Conservation (phyloP, 2,113 vertebrate species). For the Amblyornis subalaris region DNA sequence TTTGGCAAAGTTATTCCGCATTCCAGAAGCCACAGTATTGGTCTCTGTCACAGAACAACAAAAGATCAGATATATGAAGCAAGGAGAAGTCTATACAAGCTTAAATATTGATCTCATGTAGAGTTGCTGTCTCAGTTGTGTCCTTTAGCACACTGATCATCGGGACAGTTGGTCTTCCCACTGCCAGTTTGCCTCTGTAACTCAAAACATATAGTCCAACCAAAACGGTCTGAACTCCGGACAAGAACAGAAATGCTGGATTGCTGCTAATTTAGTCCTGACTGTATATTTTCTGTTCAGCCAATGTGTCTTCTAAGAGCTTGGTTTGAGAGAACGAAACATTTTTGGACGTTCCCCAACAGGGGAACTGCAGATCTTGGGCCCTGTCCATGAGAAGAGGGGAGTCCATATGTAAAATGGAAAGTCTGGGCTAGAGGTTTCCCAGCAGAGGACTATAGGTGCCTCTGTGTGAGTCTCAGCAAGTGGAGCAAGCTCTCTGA, state of each 20-base stretch:
- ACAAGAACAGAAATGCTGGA: not conserved
- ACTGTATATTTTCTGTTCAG: not conserved
- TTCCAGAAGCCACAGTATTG: fast-evolving
- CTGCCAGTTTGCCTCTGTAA: not conserved
- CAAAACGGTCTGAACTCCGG: not conserved
- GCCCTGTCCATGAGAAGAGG: not conserved
- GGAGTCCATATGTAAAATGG: fast-evolving
- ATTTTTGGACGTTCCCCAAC: not conserved
- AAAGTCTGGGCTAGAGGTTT: not conserved
- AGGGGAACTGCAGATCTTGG: not conserved
- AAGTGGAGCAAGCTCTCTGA: not conserved
- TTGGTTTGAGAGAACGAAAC: not conserved
- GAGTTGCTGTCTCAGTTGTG: not conserved
- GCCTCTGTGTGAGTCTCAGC: not conserved
- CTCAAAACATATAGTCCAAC: not conserved
- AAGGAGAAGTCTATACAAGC: not conserved
- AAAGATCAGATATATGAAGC: not conserved
- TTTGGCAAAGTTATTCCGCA: not conserved
- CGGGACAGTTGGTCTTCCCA: not conserved
- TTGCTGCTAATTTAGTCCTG: not conserved
- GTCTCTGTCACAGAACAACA: not conserved
- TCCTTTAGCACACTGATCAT: not conserved
- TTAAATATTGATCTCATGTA: not conserved
- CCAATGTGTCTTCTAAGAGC: not conserved
- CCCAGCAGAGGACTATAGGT: not conserved